Evolutionary conservation across 2,797 vertebrate genomes (phyloP).

Genomic region (Crypturellus tataupa): DNA sequence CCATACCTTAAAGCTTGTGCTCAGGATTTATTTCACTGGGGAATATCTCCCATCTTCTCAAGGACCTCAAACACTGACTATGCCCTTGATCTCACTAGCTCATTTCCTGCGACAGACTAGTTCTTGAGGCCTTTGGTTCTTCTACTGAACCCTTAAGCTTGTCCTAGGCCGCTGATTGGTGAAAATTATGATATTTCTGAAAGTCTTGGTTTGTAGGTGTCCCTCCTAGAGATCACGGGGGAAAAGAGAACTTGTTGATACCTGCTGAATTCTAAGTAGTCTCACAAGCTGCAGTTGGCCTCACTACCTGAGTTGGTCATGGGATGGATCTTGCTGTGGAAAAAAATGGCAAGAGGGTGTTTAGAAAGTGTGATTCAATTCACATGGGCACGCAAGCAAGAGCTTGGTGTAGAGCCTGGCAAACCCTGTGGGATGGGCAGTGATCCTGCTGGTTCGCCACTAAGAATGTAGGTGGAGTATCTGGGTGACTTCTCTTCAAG

Average conservation of each 20-base stretch:
- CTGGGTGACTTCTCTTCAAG: neutral
- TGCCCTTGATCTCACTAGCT: conserved; percentile 37
- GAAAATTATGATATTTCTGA: neutral
- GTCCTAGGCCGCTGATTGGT: neutral
- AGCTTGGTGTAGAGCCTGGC: neutral
- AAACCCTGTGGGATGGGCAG: neutral
- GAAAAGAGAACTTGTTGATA: neutral
- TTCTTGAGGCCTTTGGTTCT: conserved; percentile 39
- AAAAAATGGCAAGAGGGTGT: neutral
- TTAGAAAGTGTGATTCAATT: fast-evolving
- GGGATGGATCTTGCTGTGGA: neutral
- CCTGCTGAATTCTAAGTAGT: neutral
- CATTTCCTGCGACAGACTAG: neutral
- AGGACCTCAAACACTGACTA: conserved; percentile 8
- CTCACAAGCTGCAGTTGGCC: neutral
- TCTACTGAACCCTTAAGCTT: neutral
- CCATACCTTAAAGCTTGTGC: neutral
- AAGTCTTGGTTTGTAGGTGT: neutral
- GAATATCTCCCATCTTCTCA: conserved; percentile 29
- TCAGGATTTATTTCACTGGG: conserved; percentile 32
- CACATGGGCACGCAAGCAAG: fast-evolving
- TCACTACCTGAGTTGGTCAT: fast-evolving
- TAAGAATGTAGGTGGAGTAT: neutral
- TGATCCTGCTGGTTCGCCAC: neutral
- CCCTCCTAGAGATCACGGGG: neutral